A percentile compares a stretch with the other conserved stretches of the same genome.
Evolutionary conservation across 2,113 vertebrate species (phyloP).

Genomic region (Bettongia penicillata): DNA sequence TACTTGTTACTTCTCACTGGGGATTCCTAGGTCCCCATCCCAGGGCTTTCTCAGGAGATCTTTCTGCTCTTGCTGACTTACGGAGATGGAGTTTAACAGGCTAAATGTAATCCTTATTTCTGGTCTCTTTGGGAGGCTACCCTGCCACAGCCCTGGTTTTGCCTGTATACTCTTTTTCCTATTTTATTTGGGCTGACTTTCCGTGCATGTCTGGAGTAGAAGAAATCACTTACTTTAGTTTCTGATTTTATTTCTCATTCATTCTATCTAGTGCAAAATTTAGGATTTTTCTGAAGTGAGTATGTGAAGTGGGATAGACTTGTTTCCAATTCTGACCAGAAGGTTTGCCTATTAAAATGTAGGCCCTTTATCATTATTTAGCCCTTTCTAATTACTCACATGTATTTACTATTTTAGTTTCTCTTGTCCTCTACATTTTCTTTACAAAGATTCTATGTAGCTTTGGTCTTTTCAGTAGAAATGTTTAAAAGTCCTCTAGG

Average conservation of each 20-base stretch:
- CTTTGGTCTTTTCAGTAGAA: too few species aligned
- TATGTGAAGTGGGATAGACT: background rate
- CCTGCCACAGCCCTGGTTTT: background rate
- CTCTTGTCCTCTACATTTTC: too few species aligned
- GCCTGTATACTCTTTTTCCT: background rate
- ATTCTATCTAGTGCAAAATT: background rate
- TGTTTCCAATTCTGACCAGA: background rate
- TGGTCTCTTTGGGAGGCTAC: background rate
- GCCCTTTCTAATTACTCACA: too few species aligned
- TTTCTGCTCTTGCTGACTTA: background rate
- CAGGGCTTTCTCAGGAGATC: background rate
- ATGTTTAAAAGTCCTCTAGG: too few species aligned
- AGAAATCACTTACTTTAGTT: background rate
- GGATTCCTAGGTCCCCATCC: background rate
- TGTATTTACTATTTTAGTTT: too few species aligned
- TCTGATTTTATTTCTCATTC: background rate
- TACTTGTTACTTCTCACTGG: background rate
- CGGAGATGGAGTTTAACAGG: background rate
- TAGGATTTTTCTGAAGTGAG: background rate
- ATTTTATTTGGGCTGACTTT: background rate
- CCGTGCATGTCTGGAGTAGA: background rate
- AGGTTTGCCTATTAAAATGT: too few species aligned
- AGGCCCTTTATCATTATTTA: too few species aligned
- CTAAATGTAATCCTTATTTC: background rate
- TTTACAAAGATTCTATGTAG: too few species aligned